Conservation (phyloP, 1,140 invertebrate species). For the Aphelenchoides besseyi region DNA sequence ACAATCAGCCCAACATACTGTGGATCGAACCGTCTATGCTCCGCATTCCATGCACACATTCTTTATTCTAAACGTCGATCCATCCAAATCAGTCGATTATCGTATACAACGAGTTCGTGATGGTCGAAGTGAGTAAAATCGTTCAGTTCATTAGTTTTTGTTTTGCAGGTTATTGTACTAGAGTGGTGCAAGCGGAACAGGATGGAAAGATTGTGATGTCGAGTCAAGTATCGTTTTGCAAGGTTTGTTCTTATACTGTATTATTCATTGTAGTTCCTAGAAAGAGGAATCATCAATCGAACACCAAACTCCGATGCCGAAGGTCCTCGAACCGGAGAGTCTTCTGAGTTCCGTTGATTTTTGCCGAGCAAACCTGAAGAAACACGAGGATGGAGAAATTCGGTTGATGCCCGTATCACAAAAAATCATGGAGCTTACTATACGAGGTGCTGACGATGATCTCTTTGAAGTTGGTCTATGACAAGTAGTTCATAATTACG, state of each 20-base stretch:
- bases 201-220: conserved; percentile 52
- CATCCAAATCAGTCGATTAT: conserved; percentile 47
- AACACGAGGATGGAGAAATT: conserved; percentile 13
- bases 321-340: conserved; percentile 46
- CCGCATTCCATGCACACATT: conserved; percentile 55
- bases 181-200: conserved; percentile 51
- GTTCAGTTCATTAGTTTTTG: background rate
- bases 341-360: conserved; percentile 22
- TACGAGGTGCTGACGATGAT: conserved; percentile 1
- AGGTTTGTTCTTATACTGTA: conserved; percentile 28
- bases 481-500: background rate
- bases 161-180: conserved; percentile 44
- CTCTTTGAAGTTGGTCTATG: conserved; percentile 8
- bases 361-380: conserved; percentile 17
- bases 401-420: background rate
- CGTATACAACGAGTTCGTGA: conserved; percentile 46
- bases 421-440: background rate
- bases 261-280: conserved; percentile 18
- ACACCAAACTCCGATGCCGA: conserved; percentile 53
- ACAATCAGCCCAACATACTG: conserved; percentile 48
- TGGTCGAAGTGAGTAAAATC: conserved; percentile 35
- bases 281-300: conserved; percentile 37
- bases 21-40: conserved; percentile 36
- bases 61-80: conserved; percentile 52
- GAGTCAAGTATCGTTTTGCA: conserved; percentile 56